phyloP scores from a whole-genome alignment of 1,140 invertebrate genomes.

The Drosophila melanogaster region DNA sequence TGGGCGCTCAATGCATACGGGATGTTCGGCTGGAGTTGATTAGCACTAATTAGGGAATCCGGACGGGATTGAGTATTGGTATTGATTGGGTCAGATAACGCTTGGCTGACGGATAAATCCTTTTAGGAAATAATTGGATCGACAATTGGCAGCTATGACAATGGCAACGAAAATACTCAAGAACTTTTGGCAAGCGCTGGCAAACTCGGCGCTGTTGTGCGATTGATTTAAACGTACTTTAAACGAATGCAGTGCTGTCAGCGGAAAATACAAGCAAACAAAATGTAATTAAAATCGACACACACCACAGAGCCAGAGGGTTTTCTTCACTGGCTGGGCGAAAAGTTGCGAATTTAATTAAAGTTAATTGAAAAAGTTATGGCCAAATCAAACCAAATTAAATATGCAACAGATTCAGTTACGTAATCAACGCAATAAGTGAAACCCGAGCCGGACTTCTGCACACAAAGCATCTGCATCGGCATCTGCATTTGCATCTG shows the following conservation, averaged over 20 bases:
- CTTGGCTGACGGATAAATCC: constrained; percentile 38
- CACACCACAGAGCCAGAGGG: constrained; percentile 26
- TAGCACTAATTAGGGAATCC: constrained; percentile 44
- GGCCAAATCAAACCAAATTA: constrained; percentile 74
- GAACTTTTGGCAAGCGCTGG: not conserved
- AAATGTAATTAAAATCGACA: constrained; percentile 63
- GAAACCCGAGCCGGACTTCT: constrained; percentile 31
- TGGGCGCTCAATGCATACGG: constrained; percentile 28
- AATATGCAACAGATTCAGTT: constrained; percentile 76
- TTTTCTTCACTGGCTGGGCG: constrained; percentile 12
- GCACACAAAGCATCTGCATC: constrained; percentile 29
- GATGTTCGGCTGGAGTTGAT: constrained; percentile 49
- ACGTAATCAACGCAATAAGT: constrained; percentile 55
- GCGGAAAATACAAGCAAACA: constrained; percentile 45
- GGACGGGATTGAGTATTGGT: constrained; percentile 27
- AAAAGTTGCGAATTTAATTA: constrained; percentile 76
- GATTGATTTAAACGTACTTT: constrained; percentile 20
- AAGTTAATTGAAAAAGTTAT: constrained; percentile 79
- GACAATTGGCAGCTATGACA: constrained; percentile 41
- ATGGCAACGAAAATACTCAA: constrained; percentile 10
- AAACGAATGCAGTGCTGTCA: constrained; percentile 25
- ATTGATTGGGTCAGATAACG: constrained; percentile 48
- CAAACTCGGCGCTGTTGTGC: not conserved
- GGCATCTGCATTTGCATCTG: constrained; percentile 14
- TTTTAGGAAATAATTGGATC: constrained; percentile 42